Evolutionary conservation across 2,797 vertebrate genomes (phyloP), one percentile per base, ranked within the genome.

Genomic region (Paedocypris micromegethes): DNA sequence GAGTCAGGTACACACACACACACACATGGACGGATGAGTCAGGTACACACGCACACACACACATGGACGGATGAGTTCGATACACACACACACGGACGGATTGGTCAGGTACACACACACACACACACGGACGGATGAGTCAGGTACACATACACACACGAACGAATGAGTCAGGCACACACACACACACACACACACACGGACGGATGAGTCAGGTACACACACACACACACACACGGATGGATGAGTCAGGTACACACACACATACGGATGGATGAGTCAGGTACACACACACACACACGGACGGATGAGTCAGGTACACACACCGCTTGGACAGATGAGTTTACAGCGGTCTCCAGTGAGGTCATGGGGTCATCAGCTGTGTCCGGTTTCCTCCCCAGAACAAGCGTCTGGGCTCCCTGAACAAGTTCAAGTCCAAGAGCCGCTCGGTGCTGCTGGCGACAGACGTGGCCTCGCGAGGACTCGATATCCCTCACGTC

Each of bases 381-480:
- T 9, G 4, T 43, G 23, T 42, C 2, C 50, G 0, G 59, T n/a
- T 66, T 2, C 64, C 5, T 49, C 62, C 66, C 4, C 67, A 99
- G 96, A 95, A 93, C 73, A 98, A 98, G 80, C 92, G 95, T 51
- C 84, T 99, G 0, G 96, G 96, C 8, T 84, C 97, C 1, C 86
- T 99, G 6, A 98, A 98, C 83, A 99, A 99, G 78, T 99, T 99
- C 83, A 98, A 98, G 80, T 93, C 95, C 4, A 98, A 98, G 84
- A 89, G 92, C 57, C 94, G 96, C 4, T 98, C 94, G 0, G 92
- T 98, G 78, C 89, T 99, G 70, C 84, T 98, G 77, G 96, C 97
- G 0, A 99, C 97, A 0, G 97, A 99, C 9, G 96, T 99, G 78
- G 96, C 97, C 2, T 98, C 96, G 78, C 90, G 96, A 75, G 96